phyloP scores from a whole-genome alignment of 2,113 vertebrate species.

The Ardeotis arabs region DNA sequence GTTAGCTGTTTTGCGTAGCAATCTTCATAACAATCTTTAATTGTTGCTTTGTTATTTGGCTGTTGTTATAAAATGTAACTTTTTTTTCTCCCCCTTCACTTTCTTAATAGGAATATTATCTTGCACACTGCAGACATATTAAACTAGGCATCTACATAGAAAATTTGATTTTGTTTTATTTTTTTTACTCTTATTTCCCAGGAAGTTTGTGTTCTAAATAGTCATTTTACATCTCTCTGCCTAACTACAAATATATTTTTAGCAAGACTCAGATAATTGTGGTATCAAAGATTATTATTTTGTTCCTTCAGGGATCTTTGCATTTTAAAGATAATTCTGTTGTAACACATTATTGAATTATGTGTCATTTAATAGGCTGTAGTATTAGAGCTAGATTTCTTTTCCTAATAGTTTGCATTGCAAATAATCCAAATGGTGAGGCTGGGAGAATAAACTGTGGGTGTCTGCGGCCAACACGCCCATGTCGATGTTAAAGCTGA shows the following conservation, averaged over 20 bases:
- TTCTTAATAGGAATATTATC: neutral
- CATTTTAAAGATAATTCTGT: slow-evolving; percentile 34
- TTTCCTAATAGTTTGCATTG: neutral
- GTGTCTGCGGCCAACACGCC: neutral
- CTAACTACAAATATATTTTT: neutral
- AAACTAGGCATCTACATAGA: neutral
- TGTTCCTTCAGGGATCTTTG: neutral
- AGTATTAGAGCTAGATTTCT: neutral
- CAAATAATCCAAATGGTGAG: neutral
- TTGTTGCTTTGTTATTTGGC: neutral
- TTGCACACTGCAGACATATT: neutral
- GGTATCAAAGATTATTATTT: neutral
- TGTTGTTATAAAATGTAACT: neutral
- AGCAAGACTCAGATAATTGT: neutral
- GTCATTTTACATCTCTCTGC: neutral
- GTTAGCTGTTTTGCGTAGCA: neutral
- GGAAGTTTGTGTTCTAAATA: neutral
- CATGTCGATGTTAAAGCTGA: accelerated
- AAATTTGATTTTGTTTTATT: neutral
- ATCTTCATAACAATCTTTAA: neutral
- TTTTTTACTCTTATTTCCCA: neutral
- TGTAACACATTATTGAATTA: neutral
- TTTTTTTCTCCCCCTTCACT: neutral
- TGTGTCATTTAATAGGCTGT: neutral
- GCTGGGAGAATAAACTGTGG: neutral